phyloP scores from a whole-genome alignment of 2,113 vertebrate species.

The Accipiter cooperii region DNA sequence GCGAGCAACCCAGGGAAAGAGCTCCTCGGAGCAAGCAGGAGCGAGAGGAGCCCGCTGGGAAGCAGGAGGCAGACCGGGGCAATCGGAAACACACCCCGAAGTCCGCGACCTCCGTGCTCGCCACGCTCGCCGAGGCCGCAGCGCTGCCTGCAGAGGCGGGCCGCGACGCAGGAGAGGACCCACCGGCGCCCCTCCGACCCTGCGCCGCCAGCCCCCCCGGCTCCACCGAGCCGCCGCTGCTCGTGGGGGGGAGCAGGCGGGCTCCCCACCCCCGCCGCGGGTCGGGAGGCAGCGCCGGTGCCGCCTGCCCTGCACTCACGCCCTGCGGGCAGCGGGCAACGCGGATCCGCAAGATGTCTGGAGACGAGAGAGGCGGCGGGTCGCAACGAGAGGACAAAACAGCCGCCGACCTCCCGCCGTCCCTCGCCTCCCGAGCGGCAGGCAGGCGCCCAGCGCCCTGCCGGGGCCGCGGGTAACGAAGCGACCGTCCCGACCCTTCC shows the following conservation, averaged over 20 bases:
- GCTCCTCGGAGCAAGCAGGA: not conserved
- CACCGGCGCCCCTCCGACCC: not conserved
- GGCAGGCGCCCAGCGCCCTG: not conserved
- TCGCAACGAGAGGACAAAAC: too few species aligned
- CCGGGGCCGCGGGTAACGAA: too few species aligned
- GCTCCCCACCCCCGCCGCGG: not conserved
- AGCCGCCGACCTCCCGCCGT: accelerated
- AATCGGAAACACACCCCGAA: not conserved
- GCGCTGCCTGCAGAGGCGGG: not conserved
- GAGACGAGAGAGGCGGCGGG: not conserved
- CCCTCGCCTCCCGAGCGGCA: not conserved
- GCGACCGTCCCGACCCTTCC: too few species aligned
- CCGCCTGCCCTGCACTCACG: not conserved
- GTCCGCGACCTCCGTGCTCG: not conserved
- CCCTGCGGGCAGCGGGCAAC: not conserved
- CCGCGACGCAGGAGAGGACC: not conserved
- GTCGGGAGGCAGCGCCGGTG: not conserved
- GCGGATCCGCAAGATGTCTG: not conserved
- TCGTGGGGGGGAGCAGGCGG: accelerated
- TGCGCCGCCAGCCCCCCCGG: accelerated
- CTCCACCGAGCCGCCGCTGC: accelerated
- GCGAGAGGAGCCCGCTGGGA: not conserved
- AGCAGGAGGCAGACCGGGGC: not conserved
- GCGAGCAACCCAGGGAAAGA: not conserved
- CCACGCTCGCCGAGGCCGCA: not conserved